Evolutionary conservation across 1,140 invertebrate genomes (phyloP).

Genomic region (Formica exsecta): DNA sequence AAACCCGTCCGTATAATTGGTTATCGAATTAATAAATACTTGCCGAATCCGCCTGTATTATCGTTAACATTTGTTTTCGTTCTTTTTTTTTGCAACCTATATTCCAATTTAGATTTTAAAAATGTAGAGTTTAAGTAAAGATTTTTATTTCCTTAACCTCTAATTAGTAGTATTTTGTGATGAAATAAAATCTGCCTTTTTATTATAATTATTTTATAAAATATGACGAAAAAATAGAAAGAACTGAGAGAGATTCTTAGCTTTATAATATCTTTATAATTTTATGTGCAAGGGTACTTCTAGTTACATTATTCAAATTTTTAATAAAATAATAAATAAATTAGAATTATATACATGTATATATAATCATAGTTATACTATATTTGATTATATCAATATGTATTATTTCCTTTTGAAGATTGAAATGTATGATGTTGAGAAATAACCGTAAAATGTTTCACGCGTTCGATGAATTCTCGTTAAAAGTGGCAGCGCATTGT

Average conservation of each 20-base stretch:
- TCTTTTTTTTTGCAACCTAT: background rate
- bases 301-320: background rate
- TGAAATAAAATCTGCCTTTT: background rate
- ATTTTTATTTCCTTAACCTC: background rate
- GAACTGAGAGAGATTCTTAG: background rate
- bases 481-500: slow-evolving; percentile 3
- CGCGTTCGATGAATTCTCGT: slow-evolving; percentile 15
- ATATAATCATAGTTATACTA: background rate
- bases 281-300: background rate
- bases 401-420: background rate
- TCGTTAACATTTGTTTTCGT: background rate
- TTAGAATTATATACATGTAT: background rate
- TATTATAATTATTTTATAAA: background rate
- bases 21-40: slow-evolving; percentile 24
- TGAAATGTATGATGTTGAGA: background rate
- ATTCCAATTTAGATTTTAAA: background rate
- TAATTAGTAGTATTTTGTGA: background rate
- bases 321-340: background rate
- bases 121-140: background rate
- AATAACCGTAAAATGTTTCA: background rate
- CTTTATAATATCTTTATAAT: background rate
- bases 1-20: slow-evolving; percentile 7
- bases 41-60: background rate
- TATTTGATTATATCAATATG: background rate
- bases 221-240: background rate